phyloP scores from a whole-genome alignment of 2,797 vertebrate genomes.

The Columba guinea region DNA sequence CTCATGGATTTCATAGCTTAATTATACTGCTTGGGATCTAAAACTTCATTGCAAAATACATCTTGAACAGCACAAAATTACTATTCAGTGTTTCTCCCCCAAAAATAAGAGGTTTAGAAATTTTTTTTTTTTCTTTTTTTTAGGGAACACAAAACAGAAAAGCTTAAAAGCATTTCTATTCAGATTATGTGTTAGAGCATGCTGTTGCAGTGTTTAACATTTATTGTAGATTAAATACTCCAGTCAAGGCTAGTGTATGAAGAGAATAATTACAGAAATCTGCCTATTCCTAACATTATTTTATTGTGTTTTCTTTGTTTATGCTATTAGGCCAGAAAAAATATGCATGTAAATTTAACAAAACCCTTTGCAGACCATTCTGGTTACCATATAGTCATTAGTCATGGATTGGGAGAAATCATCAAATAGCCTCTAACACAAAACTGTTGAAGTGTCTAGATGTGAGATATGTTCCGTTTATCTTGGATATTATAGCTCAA shows the following conservation, averaged over 20 bases:
- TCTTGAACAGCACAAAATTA: conserved; percentile 38
- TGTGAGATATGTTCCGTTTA: background rate
- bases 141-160: conserved; percentile 14
- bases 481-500: background rate
- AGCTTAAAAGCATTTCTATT: background rate
- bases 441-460: background rate
- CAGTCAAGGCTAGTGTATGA: background rate
- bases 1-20: conserved; percentile 46
- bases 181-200: background rate
- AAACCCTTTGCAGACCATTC: background rate
- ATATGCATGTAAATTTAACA: background rate
- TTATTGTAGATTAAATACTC: background rate
- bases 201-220: background rate
- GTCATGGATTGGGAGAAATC: background rate
- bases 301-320: background rate
- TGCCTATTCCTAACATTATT: background rate
- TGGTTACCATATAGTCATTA: background rate
- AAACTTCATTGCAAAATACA: background rate
- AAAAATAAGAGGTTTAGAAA: background rate
- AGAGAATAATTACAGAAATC: background rate
- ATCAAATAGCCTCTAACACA: background rate
- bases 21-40: conserved; percentile 13
- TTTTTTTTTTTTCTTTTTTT: background rate
- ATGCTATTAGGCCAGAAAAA: background rate
- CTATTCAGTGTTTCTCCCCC: background rate